Percentiles rank a stretch among this genome's conserved stretches.
phyloP scores from a whole-genome alignment of 2,888 invertebrate species.

The Dermolepida albohirtum region DNA sequence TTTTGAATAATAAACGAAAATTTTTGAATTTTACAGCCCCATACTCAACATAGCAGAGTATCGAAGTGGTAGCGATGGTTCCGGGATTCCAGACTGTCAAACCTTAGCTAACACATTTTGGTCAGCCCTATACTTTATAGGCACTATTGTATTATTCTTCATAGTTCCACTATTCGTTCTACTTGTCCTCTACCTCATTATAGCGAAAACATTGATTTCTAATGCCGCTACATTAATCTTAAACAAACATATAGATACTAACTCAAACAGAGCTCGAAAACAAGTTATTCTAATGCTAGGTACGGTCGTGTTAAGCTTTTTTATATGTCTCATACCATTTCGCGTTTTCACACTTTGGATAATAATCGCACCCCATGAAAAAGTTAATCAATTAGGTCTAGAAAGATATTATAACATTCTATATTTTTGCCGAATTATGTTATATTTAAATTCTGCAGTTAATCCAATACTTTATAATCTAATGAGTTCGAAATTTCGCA shows the following conservation, averaged over 20 bases:
- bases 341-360: conserved; percentile 86
- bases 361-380: conserved; percentile 79
- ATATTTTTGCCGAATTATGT: conserved; percentile 87
- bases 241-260: conserved; percentile 79
- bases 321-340: conserved; percentile 89
- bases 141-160: conserved; percentile 84
- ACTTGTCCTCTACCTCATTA: conserved; percentile 83
- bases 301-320: conserved; percentile 88
- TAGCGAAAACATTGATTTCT: conserved; percentile 84
- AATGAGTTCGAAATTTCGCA: conserved; percentile 91
- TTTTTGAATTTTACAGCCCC: conserved; percentile 76
- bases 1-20: conserved; percentile 50
- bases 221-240: conserved; percentile 75
- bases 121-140: conserved; percentile 83
- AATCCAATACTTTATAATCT: conserved; percentile 94
- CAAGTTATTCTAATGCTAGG: conserved; percentile 90
- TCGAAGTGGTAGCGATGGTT: conserved; percentile 71
- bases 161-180: conserved; percentile 83
- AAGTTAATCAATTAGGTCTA: conserved; percentile 75
- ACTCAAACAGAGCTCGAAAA: conserved; percentile 77
- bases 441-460: conserved; percentile 89
- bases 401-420: conserved; percentile 86
- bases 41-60: conserved; percentile 83
- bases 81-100: conserved; percentile 79
- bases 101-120: conserved; percentile 82